Conservation (phyloP, 1,140 invertebrate genomes). For the Zaprionus vittiger region DNA sequence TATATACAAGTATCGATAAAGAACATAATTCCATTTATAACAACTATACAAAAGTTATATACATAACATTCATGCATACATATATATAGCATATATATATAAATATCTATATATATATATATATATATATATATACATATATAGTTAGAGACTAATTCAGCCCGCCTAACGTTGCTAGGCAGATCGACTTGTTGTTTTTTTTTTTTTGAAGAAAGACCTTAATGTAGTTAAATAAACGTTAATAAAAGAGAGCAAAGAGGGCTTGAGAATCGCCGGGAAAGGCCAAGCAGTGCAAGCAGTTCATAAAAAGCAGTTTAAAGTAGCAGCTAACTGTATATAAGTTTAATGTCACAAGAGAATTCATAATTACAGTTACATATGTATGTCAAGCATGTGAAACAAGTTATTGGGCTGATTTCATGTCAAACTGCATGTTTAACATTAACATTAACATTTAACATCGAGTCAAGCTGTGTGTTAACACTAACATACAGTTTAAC, state of each 20-base stretch:
- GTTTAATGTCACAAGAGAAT: slow-evolving; percentile 29
- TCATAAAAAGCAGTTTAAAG: slow-evolving; percentile 21
- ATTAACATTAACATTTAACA: neutral
- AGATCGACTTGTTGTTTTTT: slow-evolving; percentile 47
- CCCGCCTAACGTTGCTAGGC: slow-evolving; percentile 77
- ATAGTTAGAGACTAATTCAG: slow-evolving; percentile 75
- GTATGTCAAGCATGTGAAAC: neutral
- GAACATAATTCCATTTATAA: slow-evolving; percentile 29
- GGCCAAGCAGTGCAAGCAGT: slow-evolving; percentile 24
- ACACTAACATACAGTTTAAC: neutral
- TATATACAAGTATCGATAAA: slow-evolving; percentile 27
- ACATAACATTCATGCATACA: slow-evolving; percentile 24
- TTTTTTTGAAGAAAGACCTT: slow-evolving; percentile 29
- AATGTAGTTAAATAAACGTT: slow-evolving; percentile 8
- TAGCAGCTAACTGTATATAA: slow-evolving; percentile 44
- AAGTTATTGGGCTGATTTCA: neutral
- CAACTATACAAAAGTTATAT: slow-evolving; percentile 24
- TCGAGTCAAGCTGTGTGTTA: neutral
- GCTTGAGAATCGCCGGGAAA: slow-evolving; percentile 10
- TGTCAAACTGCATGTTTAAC: slow-evolving; percentile 1
- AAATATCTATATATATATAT: slow-evolving; percentile 49
- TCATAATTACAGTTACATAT: neutral
- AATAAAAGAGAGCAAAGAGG: too few species aligned
- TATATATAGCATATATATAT: slow-evolving; percentile 26
- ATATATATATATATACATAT: slow-evolving; percentile 29